Percentiles rank a stretch among this genome's conserved stretches.
These are phyloP conservation scores for Torymus tubicola DNA, from an alignment of 2,888 invertebrate genomes.

Conservation along the genomic window DNA sequence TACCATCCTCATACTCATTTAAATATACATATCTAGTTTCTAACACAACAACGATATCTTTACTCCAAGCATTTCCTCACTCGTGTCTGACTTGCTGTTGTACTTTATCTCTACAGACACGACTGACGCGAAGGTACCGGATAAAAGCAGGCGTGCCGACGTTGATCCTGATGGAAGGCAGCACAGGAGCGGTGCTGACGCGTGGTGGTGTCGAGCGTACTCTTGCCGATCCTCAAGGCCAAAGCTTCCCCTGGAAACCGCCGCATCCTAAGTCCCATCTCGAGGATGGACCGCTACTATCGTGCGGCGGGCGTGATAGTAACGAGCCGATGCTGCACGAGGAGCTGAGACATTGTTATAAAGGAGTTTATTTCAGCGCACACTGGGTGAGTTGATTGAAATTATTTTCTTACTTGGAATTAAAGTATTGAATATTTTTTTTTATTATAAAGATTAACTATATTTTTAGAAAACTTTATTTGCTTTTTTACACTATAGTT, in stretches of 20 bases:
- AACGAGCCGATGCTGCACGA: slow-evolving; percentile 78
- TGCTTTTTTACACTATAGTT: too few relatives aligned
- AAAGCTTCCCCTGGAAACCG: slow-evolving; percentile 88
- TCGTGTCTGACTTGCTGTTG: slow-evolving; percentile 10
- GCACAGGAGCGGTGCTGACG: slow-evolving; percentile 83
- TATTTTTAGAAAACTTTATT: too few relatives aligned
- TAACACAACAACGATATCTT: too few relatives aligned
- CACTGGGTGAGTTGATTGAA: slow-evolving; percentile 84
- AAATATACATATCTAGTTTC: too few relatives aligned
- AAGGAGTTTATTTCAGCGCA: slow-evolving; percentile 91
- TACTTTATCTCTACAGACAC: slow-evolving; percentile 80
- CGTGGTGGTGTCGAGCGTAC: slow-evolving; percentile 81
- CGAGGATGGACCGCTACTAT: slow-evolving; percentile 73
- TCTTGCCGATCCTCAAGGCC: slow-evolving; percentile 83
- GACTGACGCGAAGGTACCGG: slow-evolving; percentile 86
- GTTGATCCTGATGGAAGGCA: slow-evolving; percentile 83
- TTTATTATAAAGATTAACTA: too few relatives aligned
- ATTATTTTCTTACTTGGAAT: too few relatives aligned
- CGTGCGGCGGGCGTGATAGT: slow-evolving; percentile 72
- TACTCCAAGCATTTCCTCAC: too few relatives aligned
- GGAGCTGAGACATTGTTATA: slow-evolving; percentile 81
- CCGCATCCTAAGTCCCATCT: slow-evolving; percentile 77
- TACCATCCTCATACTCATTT: too few relatives aligned
- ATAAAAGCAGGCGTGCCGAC: slow-evolving; percentile 88
- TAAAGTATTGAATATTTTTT: too few relatives aligned